Evolutionary conservation across 2,888 invertebrate species (phyloP), one percentile per base, ranked within the genome.

Genomic region (Teleiodes luculella): DNA sequence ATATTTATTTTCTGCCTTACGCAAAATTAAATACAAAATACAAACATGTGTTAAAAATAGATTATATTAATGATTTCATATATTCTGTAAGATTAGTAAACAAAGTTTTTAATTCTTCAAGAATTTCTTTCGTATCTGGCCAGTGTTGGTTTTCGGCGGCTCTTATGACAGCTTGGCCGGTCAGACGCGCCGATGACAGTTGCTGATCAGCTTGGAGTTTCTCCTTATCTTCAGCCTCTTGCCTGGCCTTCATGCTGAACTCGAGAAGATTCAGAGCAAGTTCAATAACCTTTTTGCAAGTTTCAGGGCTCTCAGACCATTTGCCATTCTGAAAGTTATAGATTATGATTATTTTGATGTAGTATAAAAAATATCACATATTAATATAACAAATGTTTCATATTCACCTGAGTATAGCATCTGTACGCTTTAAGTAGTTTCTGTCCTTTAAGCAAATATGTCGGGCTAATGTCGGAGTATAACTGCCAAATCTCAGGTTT

Each of bases 401-500:
- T n/a, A n/a, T n/a, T 54, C 63, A 92, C 91, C 76, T 94, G 92
- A n/a, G 94, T 93, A 59, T 91, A 92, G 0, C 94, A 93, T 52
- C 94, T 91, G 72, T 95, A 95, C 0, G 96, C 94, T 74, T 94
- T 93, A 61, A 96, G 93, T 16, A 97, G 86, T 56, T 95, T 92
- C 69, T 96, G 95, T 0, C 92, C 92, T 63, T 90, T 91, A 24
- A 93, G 78, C 20, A 93, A 71, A 13, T 90, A 82, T 0, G 91
- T 91, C 0, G 92, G 88, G 18, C 94, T 93, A 56, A 96, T 76
- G 63, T 94, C 90, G 0, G 96, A 94, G 67, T 97, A 96, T 56
- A 96, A 74, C 68, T 94, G 93, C 98, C 97, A 98, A 5, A 97
- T 76, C 56, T 93, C 91, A 0, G 94, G 92, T 68, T 94, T 93